These are phyloP conservation scores for Laothoe populi DNA, from an alignment of 2,888 invertebrate genomes.

Conservation along the genomic window DNA sequence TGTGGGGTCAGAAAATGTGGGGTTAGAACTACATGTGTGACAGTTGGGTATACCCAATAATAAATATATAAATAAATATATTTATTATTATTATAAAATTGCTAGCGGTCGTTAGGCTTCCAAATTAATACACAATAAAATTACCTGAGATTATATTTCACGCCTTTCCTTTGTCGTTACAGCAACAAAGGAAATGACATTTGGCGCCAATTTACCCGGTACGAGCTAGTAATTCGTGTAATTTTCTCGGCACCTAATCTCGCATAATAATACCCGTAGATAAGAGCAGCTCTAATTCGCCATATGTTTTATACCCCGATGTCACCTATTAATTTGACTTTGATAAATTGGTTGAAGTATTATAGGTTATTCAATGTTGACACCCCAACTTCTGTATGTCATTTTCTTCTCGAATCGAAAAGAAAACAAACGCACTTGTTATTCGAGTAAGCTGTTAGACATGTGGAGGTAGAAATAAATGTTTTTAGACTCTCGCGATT, in stretches of 20 bases:
- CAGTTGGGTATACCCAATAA: too few relatives aligned
- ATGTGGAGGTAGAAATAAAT: too few relatives aligned
- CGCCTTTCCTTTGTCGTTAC: slow-evolving; percentile 20
- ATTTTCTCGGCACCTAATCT: slow-evolving; percentile 77
- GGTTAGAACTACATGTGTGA: too few relatives aligned
- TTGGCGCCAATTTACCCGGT: slow-evolving; percentile 42
- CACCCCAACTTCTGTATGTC: slow-evolving; percentile 37
- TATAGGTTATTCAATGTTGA: slow-evolving; percentile 55
- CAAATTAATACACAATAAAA: neutral
- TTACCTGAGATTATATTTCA: slow-evolving; percentile 5
- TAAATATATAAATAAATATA: too few relatives aligned
- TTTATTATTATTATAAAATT: neutral
- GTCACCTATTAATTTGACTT: slow-evolving; percentile 77
- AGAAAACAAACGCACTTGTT: neutral
- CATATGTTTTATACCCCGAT: slow-evolving; percentile 74
- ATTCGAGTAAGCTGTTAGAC: too few relatives aligned
- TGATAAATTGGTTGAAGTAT: slow-evolving; percentile 73
- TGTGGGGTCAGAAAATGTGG: too few relatives aligned
- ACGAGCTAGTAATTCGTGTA: slow-evolving; percentile 51
- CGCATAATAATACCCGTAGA: slow-evolving; percentile 66
- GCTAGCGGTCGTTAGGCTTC: neutral
- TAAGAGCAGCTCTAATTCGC: slow-evolving; percentile 57
- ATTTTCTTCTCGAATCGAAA: slow-evolving; percentile 28
- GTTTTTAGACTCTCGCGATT: too few relatives aligned
- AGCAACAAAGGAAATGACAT: slow-evolving; percentile 34